phyloP scores from a whole-genome alignment of 1,140 invertebrate genomes.

The Nymphalis io region DNA sequence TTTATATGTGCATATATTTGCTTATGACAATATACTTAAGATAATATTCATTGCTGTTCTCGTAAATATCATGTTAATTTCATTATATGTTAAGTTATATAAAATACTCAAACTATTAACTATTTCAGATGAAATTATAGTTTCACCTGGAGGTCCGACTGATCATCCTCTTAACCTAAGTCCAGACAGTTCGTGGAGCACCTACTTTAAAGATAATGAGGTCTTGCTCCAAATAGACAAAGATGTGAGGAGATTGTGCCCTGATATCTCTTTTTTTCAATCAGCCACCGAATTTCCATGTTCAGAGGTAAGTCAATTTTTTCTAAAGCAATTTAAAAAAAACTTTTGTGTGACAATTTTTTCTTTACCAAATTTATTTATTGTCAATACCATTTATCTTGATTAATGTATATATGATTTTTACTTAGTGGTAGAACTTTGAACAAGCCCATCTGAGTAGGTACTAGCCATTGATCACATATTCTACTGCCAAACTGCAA shows the following conservation, averaged over 20 bases:
- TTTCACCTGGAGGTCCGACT: slow-evolving; percentile 85
- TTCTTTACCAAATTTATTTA: too few relatives aligned
- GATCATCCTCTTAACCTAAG: slow-evolving; percentile 97
- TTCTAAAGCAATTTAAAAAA: neutral
- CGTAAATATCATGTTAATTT: too few relatives aligned
- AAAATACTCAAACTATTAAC: neutral
- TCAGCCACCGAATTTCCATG: slow-evolving; percentile 94
- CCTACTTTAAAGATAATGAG: slow-evolving; percentile 97
- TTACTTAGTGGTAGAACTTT: too few relatives aligned
- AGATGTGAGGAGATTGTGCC: slow-evolving; percentile 96
- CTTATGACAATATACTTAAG: neutral
- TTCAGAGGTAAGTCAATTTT: slow-evolving; percentile 85
- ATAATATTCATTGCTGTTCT: too few relatives aligned
- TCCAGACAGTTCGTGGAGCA: slow-evolving; percentile 96
- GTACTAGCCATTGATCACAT: too few relatives aligned
- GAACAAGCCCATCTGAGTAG: too few relatives aligned
- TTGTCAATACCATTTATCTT: too few relatives aligned
- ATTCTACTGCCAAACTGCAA: too few relatives aligned
- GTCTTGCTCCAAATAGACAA: slow-evolving; percentile 98
- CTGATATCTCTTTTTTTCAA: slow-evolving; percentile 98
- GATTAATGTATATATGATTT: too few relatives aligned
- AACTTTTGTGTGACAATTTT: too few relatives aligned
- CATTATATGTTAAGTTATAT: slow-evolving; percentile 6
- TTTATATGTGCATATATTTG: neutral
- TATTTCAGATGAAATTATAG: slow-evolving; percentile 89